These are phyloP conservation scores for Ametastegia equiseti DNA, from an alignment of 2,888 invertebrate genomes.

Conservation along the genomic window DNA sequence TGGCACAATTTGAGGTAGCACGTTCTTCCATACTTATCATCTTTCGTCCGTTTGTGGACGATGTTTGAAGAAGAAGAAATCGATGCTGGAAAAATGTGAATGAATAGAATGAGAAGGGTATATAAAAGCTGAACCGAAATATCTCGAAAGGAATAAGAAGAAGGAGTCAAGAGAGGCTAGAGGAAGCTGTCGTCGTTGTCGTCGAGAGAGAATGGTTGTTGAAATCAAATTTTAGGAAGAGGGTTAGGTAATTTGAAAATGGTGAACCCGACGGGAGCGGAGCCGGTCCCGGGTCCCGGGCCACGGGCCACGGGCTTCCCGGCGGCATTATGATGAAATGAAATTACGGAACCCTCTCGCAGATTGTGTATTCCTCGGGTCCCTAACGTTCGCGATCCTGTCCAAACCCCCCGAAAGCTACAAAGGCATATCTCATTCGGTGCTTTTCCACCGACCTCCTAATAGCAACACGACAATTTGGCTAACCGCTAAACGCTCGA, in stretches of 20 bases:
- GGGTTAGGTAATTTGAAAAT: constrained; percentile 75
- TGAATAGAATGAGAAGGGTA: not conserved
- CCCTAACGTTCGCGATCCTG: constrained; percentile 46
- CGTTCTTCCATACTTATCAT: no score
- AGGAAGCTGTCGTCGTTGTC: no score
- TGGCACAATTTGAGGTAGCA: no score
- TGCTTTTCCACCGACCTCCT: constrained; percentile 36
- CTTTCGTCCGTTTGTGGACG: no score
- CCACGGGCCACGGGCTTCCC: constrained; percentile 72
- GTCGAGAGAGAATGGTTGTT: not conserved
- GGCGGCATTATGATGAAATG: constrained; percentile 74
- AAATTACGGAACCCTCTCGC: constrained; percentile 74
- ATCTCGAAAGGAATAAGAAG: not conserved
- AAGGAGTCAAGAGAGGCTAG: not conserved
- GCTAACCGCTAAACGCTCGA: constrained; percentile 66
- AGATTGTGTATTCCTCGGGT: constrained; percentile 54
- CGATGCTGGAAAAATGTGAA: no score
- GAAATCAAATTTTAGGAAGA: constrained; percentile 54
- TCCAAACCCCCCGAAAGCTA: constrained; percentile 57
- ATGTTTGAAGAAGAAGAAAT: no score
- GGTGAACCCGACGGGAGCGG: constrained; percentile 60
- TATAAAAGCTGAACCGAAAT: no score
- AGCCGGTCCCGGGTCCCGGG: no score
- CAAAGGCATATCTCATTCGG: constrained; percentile 59
- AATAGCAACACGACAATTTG: constrained; percentile 68